These are phyloP conservation scores for Chloropsis cyanopogon DNA, from an alignment of 2,113 vertebrate species.

Conservation along the genomic window DNA sequence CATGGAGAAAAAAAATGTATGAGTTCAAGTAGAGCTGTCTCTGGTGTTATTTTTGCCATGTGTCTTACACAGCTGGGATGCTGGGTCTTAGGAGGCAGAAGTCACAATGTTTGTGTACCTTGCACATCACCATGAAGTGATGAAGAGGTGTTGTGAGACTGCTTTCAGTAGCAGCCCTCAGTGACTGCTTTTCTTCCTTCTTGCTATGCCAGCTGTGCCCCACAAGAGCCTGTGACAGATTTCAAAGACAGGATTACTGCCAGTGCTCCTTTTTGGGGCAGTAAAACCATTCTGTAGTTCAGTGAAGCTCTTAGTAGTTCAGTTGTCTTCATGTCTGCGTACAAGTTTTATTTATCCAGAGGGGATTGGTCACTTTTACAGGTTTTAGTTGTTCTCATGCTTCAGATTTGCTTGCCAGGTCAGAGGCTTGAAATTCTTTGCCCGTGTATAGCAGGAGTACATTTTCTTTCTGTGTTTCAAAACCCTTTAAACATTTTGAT, in stretches of 20 bases:
- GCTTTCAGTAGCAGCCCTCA: background rate
- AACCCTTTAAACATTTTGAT: background rate
- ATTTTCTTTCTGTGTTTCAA: background rate
- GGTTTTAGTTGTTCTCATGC: background rate
- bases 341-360: background rate
- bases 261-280: background rate
- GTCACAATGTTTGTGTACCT: background rate
- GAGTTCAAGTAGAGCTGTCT: background rate
- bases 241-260: background rate
- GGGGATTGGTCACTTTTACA: background rate
- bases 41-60: background rate
- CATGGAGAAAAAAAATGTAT: background rate
- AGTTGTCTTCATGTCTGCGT: background rate
- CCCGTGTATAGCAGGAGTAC: background rate
- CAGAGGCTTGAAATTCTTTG: conserved; percentile 5
- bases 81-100: background rate
- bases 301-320: background rate
- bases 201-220: background rate
- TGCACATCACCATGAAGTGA: background rate
- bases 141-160: background rate
- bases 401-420: background rate
- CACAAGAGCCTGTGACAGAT: background rate
- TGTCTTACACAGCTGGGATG: background rate
- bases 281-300: background rate
- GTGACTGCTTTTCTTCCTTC: background rate